Percentiles rank a stretch among this genome's conserved stretches.
These are phyloP conservation scores for Acrocephalus kingi DNA, from an alignment of 2,113 vertebrate species.

Conservation along the genomic window DNA sequence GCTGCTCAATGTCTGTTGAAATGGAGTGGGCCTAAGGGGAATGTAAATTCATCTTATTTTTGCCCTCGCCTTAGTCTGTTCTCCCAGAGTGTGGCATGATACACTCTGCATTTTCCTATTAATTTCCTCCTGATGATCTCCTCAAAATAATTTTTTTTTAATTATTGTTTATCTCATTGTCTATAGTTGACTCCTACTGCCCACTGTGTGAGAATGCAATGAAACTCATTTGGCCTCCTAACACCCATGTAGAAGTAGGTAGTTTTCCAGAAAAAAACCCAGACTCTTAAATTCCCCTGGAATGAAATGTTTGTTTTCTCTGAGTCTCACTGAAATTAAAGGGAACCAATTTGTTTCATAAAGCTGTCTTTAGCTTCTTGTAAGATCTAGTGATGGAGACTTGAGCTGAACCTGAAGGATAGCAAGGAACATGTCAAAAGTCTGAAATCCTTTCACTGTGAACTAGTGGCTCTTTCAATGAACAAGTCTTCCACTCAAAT, in stretches of 20 bases:
- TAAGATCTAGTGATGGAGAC: neutral
- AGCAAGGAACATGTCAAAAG: neutral
- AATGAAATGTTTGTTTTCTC: neutral
- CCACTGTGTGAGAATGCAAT: neutral
- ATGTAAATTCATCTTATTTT: neutral
- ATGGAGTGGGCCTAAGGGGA: neutral
- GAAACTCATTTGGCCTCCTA: neutral
- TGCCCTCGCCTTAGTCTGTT: neutral
- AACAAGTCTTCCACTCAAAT: neutral
- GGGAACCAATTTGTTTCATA: neutral
- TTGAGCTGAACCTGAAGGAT: neutral
- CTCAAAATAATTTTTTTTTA: neutral
- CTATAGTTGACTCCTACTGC: neutral
- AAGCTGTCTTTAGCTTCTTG: neutral
- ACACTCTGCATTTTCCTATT: neutral
- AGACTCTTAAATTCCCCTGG: neutral
- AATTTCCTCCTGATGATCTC: neutral
- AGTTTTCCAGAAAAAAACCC: neutral
- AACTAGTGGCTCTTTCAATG: neutral
- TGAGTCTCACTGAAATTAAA: neutral
- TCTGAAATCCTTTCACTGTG: neutral
- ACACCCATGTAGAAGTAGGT: neutral
- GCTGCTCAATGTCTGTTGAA: conserved; percentile 9
- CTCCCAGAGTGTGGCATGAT: neutral
- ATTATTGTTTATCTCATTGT: neutral